Conservation (phyloP, 2,888 invertebrate species). For the Psylliodes chrysocephalus region DNA sequence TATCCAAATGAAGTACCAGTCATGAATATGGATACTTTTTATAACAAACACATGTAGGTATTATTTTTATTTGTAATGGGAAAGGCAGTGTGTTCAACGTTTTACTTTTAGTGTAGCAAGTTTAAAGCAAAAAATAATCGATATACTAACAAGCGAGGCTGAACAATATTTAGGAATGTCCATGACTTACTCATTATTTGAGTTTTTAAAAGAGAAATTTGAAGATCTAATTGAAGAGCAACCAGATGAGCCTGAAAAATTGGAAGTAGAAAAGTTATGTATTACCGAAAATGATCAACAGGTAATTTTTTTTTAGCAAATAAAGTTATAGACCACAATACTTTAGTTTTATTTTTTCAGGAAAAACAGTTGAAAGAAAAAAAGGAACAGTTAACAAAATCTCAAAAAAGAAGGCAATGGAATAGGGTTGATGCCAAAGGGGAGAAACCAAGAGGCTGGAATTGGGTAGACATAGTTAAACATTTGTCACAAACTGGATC, state of each 20-base stretch:
- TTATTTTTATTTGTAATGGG: neutral
- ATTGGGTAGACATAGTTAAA: conserved; percentile 97
- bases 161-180: conserved; percentile 88
- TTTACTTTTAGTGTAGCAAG: conserved; percentile 68
- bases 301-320: conserved; percentile 25
- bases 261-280: conserved; percentile 68
- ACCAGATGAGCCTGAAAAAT: conserved; percentile 67
- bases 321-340: too few relatives aligned
- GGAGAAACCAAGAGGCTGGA: conserved; percentile 88
- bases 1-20: conserved; percentile 87
- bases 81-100: too few relatives aligned
- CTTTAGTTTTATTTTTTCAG: conserved; percentile 40
- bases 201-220: conserved; percentile 86
- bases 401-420: conserved; percentile 91
- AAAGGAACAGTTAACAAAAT: conserved; percentile 88
- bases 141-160: conserved; percentile 75
- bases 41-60: conserved; percentile 92
- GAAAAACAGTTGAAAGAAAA: conserved; percentile 71
- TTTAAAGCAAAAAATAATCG: conserved; percentile 77
- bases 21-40: conserved; percentile 90
- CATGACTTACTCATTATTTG: conserved; percentile 95
- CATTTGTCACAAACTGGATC: conserved; percentile 87
- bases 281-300: conserved; percentile 59
- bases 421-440: conserved; percentile 83
- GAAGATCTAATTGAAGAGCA: conserved; percentile 77